phyloP scores from a whole-genome alignment of 2,113 vertebrate species.

The Amphiprion ocellaris region DNA sequence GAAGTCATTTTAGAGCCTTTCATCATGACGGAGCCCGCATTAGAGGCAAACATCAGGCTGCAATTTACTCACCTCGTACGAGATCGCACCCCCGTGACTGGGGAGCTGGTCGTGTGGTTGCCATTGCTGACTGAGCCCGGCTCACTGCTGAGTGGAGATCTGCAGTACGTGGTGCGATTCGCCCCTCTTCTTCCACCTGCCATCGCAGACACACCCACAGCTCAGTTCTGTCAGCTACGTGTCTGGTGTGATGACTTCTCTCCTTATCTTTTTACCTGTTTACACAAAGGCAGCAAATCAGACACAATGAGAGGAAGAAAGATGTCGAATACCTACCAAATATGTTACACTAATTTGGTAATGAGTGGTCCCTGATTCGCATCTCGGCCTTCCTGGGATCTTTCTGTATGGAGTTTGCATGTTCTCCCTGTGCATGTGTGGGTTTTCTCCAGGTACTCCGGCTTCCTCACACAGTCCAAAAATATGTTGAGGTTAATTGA shows the following conservation, averaged over 20 bases:
- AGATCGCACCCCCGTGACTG: constrained; percentile 93
- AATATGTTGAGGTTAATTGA: no score
- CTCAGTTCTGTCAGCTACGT: constrained; percentile 18
- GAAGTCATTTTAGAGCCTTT: not conserved
- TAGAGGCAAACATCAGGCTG: no score
- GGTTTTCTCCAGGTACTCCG: no score
- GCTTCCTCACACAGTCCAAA: no score
- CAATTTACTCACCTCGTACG: constrained; percentile 87
- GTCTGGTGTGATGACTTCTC: constrained; percentile 2
- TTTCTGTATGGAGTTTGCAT: no score
- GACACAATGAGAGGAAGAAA: not conserved
- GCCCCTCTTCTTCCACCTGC: constrained; percentile 96
- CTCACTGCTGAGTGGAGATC: constrained; percentile 91
- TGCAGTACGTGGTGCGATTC: constrained; percentile 94
- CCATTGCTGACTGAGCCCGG: constrained; percentile 88
- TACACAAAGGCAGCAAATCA: not conserved
- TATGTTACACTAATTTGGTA: not conserved
- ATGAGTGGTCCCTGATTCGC: not conserved
- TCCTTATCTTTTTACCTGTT: constrained; percentile 27
- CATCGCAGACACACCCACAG: constrained; percentile 81
- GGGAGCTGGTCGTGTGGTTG: constrained; percentile 89
- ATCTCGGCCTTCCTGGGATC: no score
- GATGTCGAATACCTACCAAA: not conserved
- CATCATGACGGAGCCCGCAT: not conserved
- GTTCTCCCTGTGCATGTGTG: no score